Evolutionary conservation across 2,113 vertebrate species (phyloP).

Genomic region (Patagioenas fasciata): DNA sequence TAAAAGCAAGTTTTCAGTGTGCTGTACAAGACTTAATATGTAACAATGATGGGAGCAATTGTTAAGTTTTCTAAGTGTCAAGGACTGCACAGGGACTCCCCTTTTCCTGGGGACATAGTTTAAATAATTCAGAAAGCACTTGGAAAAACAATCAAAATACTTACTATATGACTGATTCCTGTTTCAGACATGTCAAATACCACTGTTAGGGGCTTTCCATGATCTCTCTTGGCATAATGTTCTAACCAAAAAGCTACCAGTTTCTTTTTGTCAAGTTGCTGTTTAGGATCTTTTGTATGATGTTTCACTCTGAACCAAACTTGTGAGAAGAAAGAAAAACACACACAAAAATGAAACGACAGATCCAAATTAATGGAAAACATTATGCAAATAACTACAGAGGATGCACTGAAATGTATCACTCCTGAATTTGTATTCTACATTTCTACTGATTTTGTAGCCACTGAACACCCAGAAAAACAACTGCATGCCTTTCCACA

Average conservation of each 20-base stretch:
- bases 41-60: neutral
- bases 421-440: neutral
- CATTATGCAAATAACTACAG: neutral
- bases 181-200: constrained; percentile 96
- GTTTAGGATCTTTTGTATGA: constrained; percentile 89
- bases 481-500: neutral
- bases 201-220: constrained; percentile 92
- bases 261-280: constrained; percentile 89
- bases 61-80: neutral
- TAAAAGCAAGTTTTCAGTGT: neutral
- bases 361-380: neutral
- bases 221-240: constrained; percentile 90
- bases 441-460: neutral
- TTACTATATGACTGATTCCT: constrained; percentile 92
- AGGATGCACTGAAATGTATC: neutral
- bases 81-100: neutral
- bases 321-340: constrained; percentile 44
- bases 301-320: constrained; percentile 96
- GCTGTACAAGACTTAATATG: neutral
- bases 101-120: neutral
- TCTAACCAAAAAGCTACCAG: constrained; percentile 97
- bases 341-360: neutral
- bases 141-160: constrained; percentile 52
- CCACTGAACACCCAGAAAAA: neutral
- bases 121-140: neutral